Conservation (phyloP, 2,113 vertebrate genomes). For the Himantopus leucocephalus region DNA sequence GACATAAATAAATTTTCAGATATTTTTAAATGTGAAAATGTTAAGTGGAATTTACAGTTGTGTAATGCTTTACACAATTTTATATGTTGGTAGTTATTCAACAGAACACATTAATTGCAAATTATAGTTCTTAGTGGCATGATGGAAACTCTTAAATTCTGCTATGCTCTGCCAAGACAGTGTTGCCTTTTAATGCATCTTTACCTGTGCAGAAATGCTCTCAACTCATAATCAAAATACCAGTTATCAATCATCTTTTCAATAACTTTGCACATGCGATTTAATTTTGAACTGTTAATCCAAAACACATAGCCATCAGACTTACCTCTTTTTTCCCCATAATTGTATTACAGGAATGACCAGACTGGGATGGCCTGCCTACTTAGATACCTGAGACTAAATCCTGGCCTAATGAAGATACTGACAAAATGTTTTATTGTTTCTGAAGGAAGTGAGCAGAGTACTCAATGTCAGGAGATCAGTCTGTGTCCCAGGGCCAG, state of each 20-base stretch:
- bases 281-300: neutral
- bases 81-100: neutral
- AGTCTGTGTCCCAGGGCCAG: too few species aligned
- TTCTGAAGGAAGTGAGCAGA: neutral
- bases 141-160: neutral
- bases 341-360: too few species aligned
- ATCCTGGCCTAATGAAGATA: neutral
- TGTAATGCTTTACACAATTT: neutral
- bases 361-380: fast-evolving
- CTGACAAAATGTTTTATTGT: neutral
- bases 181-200: neutral
- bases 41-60: neutral
- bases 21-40: neutral
- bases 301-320: neutral
- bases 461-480: neutral
- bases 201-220: neutral
- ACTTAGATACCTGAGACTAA: neutral
- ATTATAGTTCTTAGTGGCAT: neutral
- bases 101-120: neutral
- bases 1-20: neutral
- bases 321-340: neutral
- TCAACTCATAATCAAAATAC: neutral
- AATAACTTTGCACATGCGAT: neutral
- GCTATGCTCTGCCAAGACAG: neutral
- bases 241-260: neutral